These are phyloP conservation scores for Drosophila limbata DNA, from an alignment of 2,888 invertebrate species.

Conservation along the genomic window DNA sequence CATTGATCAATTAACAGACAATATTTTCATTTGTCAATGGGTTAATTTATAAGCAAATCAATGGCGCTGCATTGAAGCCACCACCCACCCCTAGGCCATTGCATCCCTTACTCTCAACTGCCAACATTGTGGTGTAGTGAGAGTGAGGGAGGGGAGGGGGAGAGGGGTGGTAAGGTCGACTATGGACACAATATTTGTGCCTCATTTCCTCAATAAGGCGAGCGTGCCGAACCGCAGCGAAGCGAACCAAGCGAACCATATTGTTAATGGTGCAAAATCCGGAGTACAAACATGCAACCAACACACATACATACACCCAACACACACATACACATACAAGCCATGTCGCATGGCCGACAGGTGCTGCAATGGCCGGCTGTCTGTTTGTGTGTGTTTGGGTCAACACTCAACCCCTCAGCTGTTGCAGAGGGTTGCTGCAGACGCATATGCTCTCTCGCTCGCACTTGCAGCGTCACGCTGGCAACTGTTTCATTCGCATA, in stretches of 20 bases:
- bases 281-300: conserved; percentile 62
- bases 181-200: conserved; percentile 44
- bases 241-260: conserved; percentile 62
- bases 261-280: conserved; percentile 81
- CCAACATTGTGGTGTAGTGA: background rate
- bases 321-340: background rate
- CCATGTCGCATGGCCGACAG: conserved; percentile 76
- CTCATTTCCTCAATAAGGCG: conserved; percentile 63
- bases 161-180: conserved; percentile 13
- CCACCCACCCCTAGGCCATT: conserved; percentile 5
- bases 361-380: conserved; percentile 80
- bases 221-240: conserved; percentile 54
- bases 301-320: conserved; percentile 12
- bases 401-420: conserved; percentile 46
- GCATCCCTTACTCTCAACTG: background rate
- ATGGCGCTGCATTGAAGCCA: conserved; percentile 62
- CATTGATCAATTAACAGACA: conserved; percentile 86
- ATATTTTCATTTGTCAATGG: conserved; percentile 85
- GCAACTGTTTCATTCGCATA: conserved; percentile 72
- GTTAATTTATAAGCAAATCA: conserved; percentile 84
- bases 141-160: background rate
- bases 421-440: conserved; percentile 57
- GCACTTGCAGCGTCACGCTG: conserved; percentile 19
- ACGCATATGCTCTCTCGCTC: conserved; percentile 40
- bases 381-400: conserved; percentile 50